These are phyloP conservation scores for Nixonia krombeini DNA, from an alignment of 1,140 invertebrate species.

Conservation along the genomic window DNA sequence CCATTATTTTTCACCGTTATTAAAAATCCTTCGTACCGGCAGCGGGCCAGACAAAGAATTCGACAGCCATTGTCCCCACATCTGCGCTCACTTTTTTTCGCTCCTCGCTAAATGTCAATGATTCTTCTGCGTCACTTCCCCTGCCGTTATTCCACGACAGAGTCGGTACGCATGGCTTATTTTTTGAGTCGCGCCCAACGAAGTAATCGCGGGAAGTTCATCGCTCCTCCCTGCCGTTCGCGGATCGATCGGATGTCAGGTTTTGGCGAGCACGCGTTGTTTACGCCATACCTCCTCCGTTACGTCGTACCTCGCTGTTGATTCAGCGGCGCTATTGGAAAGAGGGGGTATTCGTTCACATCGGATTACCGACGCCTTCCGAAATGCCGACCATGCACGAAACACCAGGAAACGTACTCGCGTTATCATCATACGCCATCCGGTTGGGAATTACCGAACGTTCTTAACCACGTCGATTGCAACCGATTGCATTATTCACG, in stretches of 20 bases:
- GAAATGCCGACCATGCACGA: too few species aligned
- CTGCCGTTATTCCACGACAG: conserved; percentile 25
- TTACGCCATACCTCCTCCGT: too few species aligned
- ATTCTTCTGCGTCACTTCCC: conserved; percentile 50
- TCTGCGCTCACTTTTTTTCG: conserved; percentile 53
- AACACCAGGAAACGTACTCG: too few species aligned
- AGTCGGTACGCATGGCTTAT: conserved; percentile 12
- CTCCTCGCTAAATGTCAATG: conserved; percentile 54
- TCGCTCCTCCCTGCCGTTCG: conserved; percentile 8
- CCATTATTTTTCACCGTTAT: conserved; percentile 59
- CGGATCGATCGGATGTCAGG: neutral
- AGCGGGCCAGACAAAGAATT: conserved; percentile 53
- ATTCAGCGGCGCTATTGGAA: neutral
- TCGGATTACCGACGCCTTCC: neutral
- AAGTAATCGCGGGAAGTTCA: conserved; percentile 32
- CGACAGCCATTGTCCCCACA: conserved; percentile 54
- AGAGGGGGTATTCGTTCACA: neutral
- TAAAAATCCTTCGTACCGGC: conserved; percentile 52
- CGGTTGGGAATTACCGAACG: too few species aligned
- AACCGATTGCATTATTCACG: too few species aligned
- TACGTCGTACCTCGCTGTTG: too few species aligned
- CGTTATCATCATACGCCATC: too few species aligned
- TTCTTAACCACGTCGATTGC: too few species aligned
- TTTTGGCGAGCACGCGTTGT: neutral
- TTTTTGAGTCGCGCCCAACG: conserved; percentile 27